Base-by-base conservation (phyloP, 2,888 invertebrate species). In the Eumerus sabulonum region DNA sequence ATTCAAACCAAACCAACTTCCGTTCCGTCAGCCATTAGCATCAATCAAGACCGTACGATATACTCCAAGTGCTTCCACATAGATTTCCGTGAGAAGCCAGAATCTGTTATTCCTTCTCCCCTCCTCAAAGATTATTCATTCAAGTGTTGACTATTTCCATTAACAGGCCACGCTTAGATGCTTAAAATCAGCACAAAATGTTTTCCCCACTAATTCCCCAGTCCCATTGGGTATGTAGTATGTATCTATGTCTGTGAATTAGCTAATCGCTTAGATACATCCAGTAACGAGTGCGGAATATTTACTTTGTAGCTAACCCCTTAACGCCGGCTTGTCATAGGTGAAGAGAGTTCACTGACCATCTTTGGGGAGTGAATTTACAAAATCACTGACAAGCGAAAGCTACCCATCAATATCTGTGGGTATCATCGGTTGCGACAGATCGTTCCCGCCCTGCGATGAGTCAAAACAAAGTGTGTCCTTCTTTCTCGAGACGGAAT, bases 71-170 rank as follows among this genome's bases (percentile, higher is more conserved):
- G 27, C 27, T 7, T 27, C 27, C 7, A 27, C 27, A 2, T 7
- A 27, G 27, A n/a, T 7, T 4, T 7, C 27, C 27, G 27, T 27
- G 27, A 27, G 27, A 27, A 27, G 7, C 27, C 2, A 27, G 27
- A 27, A 27, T 27, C 27, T 27, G 7, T 27, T 27, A 2, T 27
- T 7, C 27, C 7, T 7, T 27, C 27, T 4, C 12, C 12, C 13
- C 42, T 42, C 42, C 12, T 5, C 12, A 42, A 14, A 9, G 67
- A 59, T 3, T 50, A 18, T 68, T 68, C 12, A 1, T 14, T 18
- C 35, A 11, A 12, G 13, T 68, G 59, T 70, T 70, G 53, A 54
- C 48, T 47, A 54, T 54, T 48, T 47, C 47, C 53, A 70, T 70
- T 70, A 40, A 17, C 54, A n/a, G 12, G 13, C 27, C 19, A 16